These are phyloP conservation scores for Smittia sp. DNA, from an alignment of 2,888 invertebrate genomes.

Conservation along the genomic window DNA sequence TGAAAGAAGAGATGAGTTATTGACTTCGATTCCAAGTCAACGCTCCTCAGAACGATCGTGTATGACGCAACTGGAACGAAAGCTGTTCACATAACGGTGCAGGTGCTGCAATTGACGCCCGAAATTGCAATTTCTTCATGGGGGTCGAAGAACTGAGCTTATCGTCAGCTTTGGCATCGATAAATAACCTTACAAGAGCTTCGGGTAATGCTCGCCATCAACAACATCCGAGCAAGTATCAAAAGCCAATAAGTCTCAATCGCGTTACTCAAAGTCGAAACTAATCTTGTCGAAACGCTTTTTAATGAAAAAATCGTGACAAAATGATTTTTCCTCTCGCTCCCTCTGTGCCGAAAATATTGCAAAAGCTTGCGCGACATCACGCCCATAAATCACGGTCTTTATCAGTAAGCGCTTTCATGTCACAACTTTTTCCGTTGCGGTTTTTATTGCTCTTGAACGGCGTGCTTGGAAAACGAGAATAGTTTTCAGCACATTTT, in stretches of 20 bases:
- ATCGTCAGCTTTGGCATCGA: too few relatives aligned
- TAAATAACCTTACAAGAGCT: too few relatives aligned
- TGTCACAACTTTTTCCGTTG: constrained; percentile 1
- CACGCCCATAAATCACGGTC: constrained; percentile 13
- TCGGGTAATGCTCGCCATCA: not conserved
- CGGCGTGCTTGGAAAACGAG: not conserved
- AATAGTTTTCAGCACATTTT: constrained; percentile 14
- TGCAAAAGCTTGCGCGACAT: not conserved
- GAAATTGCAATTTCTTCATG: not conserved
- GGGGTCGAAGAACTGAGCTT: too few relatives aligned
- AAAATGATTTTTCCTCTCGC: constrained; percentile 3
- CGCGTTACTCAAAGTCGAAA: not conserved
- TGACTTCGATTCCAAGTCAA: not conserved
- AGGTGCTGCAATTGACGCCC: not conserved
- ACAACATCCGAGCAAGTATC: not conserved
- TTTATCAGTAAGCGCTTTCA: constrained; percentile 22
- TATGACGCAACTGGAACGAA: not conserved
- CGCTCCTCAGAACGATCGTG: not conserved
- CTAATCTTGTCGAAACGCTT: not conserved
- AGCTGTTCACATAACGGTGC: not conserved
- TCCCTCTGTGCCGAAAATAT: not conserved
- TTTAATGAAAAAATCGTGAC: constrained; percentile 26
- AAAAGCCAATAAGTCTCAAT: not conserved
- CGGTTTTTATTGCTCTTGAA: not conserved
- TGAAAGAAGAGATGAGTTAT: not conserved